phyloP scores from a whole-genome alignment of 2,888 invertebrate genomes.

The Coleophora flavipennella region DNA sequence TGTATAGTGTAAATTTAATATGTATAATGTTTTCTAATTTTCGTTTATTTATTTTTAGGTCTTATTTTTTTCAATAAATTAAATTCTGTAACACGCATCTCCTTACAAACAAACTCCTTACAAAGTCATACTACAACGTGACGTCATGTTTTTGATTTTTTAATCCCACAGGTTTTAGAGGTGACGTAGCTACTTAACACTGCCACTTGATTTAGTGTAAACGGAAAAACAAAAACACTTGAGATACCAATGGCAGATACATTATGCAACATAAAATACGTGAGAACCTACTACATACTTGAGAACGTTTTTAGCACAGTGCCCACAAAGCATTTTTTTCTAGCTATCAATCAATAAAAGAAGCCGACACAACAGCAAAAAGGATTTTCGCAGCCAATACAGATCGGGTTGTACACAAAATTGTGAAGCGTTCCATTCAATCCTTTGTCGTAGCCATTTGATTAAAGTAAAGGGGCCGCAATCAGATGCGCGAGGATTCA shows the following conservation, averaged over 20 bases:
- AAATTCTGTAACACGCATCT: no score
- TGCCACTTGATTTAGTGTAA: conserved; percentile 6
- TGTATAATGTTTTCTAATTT: no score
- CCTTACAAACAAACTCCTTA: no score
- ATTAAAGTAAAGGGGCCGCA: conserved; percentile 68
- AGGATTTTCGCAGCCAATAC: conserved; percentile 56
- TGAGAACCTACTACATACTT: conserved; percentile 5
- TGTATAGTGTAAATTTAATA: no score
- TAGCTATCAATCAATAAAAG: conserved; percentile 35
- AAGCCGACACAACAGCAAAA: conserved; percentile 50
- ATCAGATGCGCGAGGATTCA: conserved; percentile 52
- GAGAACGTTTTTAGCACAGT: conserved; percentile 4
- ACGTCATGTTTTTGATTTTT: no score
- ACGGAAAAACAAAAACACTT: conserved; percentile 13
- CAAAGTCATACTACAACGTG: no score
- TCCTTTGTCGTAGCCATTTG: conserved; percentile 69
- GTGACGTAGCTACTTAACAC: conserved; percentile 4
- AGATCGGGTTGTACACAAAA: conserved; percentile 58
- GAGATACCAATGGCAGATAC: conserved; percentile 4
- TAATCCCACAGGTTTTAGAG: no score
- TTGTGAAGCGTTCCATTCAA: conserved; percentile 63
- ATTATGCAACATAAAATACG: conserved; percentile 9
- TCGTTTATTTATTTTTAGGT: no score
- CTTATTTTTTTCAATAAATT: no score
- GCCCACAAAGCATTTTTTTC: conserved; percentile 28